Evolutionary conservation across 2,888 invertebrate genomes (phyloP), one percentile per base, ranked within the genome.

Genomic region (Epicampocera succincta): DNA sequence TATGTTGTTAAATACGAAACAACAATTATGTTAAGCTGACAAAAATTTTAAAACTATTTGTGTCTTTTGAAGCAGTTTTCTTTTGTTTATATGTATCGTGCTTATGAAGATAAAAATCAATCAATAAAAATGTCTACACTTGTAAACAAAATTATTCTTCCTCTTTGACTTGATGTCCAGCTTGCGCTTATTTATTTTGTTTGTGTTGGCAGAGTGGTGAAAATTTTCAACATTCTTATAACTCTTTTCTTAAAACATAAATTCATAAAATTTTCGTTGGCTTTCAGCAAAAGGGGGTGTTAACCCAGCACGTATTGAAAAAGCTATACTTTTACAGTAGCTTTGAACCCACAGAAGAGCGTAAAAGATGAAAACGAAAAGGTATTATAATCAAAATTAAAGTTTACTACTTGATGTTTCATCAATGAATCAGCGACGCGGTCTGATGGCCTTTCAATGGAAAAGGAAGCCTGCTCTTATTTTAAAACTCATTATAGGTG

Each of bases 401-500:
- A 63, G 40, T 56, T 19, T 58, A 40, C 68, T 61, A 63, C 69
- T 69, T 69, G 60, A 68, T 33, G 44, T 69, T 68, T 46, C 52
- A 65, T 74, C 73, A 65, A 68, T 25, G 48, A 48, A 68, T 33
- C 52, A 38, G 52, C 44, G 54, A 46, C 54, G 15, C 44, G 2
- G 21, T 46, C 17, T 44, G 29, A 63, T 44, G 19, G 21, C 25
- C 60, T 44, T 65, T 38, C 15, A 44, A 54, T 0, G 19, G 29
- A 38, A 21, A 3, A 52, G 11, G 13, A 13, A 11, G 9, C 15
- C n/a, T 66, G 48, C 21, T 33, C n/a, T 46, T 1, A 33, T 54
- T 48, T 61, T 65, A 82, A 84, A 84, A 84, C 84, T 84, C 84
- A 84, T 84, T 84, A 84, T 75, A 84, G 82, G 84, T 84, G 84